Evolutionary conservation across 30 jellyfish, hydroid and myxozoan genomes (phyloP).

Genomic region (Hydractinia symbiolongicarpus): DNA sequence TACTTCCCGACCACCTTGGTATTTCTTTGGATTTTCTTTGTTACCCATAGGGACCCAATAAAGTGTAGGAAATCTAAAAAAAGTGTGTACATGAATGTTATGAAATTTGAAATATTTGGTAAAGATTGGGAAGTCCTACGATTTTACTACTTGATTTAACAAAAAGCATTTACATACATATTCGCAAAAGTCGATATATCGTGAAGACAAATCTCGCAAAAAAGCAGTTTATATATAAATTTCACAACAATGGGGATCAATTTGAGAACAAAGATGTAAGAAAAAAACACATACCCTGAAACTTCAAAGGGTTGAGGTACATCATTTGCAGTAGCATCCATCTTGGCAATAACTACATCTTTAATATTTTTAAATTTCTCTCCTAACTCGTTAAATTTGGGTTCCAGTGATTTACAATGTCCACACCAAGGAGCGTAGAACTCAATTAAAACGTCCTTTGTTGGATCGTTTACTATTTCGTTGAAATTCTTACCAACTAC

Average conservation of each 20-base stretch:
- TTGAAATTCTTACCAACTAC: conserved; percentile 94
- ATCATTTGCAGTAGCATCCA: conserved; percentile 98
- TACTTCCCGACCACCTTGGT: conserved; percentile 90
- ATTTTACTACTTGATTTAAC: not conserved
- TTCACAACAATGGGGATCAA: not conserved
- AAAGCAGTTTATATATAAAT: not conserved
- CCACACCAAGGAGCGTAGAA: conserved; percentile 99
- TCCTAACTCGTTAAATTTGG: conserved; percentile 85
- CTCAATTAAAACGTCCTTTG: conserved; percentile 89
- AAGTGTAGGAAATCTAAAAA: conserved; percentile 85
- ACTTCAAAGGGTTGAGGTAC: conserved; percentile 75
- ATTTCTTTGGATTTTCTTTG: conserved; percentile 76
- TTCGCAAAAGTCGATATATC: not conserved
- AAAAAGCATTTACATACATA: not conserved
- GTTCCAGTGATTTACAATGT: conserved; percentile 89
- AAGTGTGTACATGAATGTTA: not conserved
- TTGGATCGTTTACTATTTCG: conserved; percentile 82
- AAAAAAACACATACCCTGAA: conserved; percentile 59
- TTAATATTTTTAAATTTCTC: conserved; percentile 61
- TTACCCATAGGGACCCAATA: conserved; percentile 97
- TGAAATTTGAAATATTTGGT: too few relatives aligned
- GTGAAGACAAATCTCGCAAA: not conserved
- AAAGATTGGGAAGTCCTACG: too few relatives aligned
- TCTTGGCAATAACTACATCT: conserved; percentile 92
- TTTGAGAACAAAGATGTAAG: not conserved